Evolutionary conservation across 2,113 vertebrate species (phyloP).

Genomic region (Synodontis membranacea): DNA sequence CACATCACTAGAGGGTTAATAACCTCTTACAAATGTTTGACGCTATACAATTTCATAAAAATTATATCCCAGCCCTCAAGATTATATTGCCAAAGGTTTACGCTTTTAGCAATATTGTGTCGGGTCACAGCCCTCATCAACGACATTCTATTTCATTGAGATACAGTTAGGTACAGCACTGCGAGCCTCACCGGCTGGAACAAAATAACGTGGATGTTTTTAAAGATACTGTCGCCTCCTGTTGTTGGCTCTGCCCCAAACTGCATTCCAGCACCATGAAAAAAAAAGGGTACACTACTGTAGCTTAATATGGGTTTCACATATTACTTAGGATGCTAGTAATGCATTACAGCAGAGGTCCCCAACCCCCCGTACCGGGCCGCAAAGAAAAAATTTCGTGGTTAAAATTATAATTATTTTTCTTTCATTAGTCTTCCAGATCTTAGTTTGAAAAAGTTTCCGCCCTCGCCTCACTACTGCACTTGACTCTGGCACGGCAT

Average conservation of each 20-base stretch:
- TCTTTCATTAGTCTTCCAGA: too few relatives aligned
- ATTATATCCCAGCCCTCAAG: neutral
- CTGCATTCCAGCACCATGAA: neutral
- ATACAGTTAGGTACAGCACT: neutral
- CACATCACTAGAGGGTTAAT: neutral
- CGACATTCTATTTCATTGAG: neutral
- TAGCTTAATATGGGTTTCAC: neutral
- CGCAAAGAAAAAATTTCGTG: too few relatives aligned
- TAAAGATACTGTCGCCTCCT: neutral
- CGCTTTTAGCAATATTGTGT: neutral
- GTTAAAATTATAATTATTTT: too few relatives aligned
- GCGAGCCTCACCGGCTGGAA: neutral
- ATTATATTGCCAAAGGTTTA: neutral
- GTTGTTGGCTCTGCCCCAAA: neutral
- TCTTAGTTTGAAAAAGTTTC: too few relatives aligned
- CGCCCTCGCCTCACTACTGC: too few relatives aligned
- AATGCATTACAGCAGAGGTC: too few relatives aligned
- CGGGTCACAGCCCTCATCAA: neutral
- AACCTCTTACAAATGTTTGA: neutral
- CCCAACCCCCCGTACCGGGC: too few relatives aligned
- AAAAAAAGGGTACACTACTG: neutral
- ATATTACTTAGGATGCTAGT: neutral
- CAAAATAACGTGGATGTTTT: neutral
- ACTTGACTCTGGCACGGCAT: too few relatives aligned
- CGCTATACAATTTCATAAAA: neutral